Evolutionary conservation across 2,797 vertebrate genomes (phyloP).

Genomic region (Tympanoctomys barrerae): DNA sequence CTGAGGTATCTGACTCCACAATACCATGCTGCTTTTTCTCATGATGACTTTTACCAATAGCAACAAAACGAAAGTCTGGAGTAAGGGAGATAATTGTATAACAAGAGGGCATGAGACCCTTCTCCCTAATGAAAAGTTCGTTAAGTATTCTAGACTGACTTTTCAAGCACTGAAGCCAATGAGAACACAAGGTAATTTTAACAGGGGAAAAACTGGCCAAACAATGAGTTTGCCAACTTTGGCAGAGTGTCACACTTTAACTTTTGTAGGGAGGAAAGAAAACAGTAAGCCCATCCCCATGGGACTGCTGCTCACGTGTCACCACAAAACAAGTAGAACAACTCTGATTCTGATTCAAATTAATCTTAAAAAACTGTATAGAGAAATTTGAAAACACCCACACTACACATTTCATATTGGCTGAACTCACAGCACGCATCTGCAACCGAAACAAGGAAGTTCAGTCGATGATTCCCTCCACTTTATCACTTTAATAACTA

Average conservation of each 20-base stretch:
- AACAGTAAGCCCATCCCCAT: slow-evolving; percentile 70
- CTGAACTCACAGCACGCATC: slow-evolving; percentile 76
- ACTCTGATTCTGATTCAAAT: slow-evolving; percentile 85
- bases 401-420: slow-evolving; percentile 83
- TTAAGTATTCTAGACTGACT: slow-evolving; percentile 78
- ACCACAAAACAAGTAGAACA: slow-evolving; percentile 77
- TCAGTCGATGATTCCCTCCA: slow-evolving; percentile 65
- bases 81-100: not conserved
- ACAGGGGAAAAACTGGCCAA: slow-evolving; percentile 73
- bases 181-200: slow-evolving; percentile 80
- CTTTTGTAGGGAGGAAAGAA: slow-evolving; percentile 88
- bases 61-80: slow-evolving; percentile 41
- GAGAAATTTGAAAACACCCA: slow-evolving; percentile 83
- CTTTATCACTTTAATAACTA: not conserved
- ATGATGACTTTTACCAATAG: not conserved
- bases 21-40: not conserved
- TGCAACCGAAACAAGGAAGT: slow-evolving; percentile 79
- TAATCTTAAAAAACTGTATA: slow-evolving; percentile 84
- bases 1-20: not conserved
- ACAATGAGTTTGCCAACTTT: slow-evolving; percentile 82
- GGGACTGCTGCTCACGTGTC: slow-evolving; percentile 78
- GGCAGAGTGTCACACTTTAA: slow-evolving; percentile 79
- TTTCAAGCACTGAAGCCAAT: slow-evolving; percentile 82
- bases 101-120: slow-evolving; percentile 57
- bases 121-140: slow-evolving; percentile 61